Evolutionary conservation across 2,797 vertebrate genomes (phyloP).

Genomic region (Platalea minor): DNA sequence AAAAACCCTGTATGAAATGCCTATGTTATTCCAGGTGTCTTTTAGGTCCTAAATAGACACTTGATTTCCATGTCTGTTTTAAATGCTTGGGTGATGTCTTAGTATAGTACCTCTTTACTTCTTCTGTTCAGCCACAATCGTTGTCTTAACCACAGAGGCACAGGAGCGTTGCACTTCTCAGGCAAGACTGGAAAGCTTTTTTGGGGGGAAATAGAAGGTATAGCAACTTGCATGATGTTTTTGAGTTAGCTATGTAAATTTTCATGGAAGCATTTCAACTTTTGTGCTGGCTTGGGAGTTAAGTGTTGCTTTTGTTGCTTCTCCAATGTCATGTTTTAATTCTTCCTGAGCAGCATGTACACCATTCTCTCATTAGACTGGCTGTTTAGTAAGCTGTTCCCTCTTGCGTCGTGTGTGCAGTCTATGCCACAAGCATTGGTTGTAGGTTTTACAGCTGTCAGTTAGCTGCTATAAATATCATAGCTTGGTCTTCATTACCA

Average conservation of each 20-base stretch:
- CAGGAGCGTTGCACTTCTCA: neutral
- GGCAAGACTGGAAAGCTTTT: neutral
- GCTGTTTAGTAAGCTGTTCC: slow-evolving; percentile 62
- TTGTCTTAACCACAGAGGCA: neutral
- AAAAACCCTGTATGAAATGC: slow-evolving; percentile 67
- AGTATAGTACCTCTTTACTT: neutral
- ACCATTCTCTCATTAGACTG: neutral
- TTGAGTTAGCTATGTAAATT: neutral
- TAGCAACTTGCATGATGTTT: neutral
- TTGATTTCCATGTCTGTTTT: slow-evolving; percentile 13
- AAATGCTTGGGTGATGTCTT: neutral
- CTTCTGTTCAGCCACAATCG: slow-evolving; percentile 32
- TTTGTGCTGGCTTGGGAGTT: neutral
- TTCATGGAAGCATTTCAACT: neutral
- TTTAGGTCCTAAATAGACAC: slow-evolving; percentile 41
- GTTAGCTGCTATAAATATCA: neutral
- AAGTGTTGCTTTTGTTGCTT: neutral
- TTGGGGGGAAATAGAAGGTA: neutral
- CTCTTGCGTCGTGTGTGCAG: neutral
- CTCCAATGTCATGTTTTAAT: slow-evolving; percentile 34
- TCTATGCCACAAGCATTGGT: neutral
- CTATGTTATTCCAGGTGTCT: slow-evolving; percentile 38
- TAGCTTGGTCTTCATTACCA: neutral
- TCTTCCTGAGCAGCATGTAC: neutral
- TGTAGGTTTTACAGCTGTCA: neutral